Percentiles rank a stretch among this genome's conserved stretches.
Evolutionary conservation across 2,797 vertebrate species (phyloP).

Genomic region (Lerista edwardsae): DNA sequence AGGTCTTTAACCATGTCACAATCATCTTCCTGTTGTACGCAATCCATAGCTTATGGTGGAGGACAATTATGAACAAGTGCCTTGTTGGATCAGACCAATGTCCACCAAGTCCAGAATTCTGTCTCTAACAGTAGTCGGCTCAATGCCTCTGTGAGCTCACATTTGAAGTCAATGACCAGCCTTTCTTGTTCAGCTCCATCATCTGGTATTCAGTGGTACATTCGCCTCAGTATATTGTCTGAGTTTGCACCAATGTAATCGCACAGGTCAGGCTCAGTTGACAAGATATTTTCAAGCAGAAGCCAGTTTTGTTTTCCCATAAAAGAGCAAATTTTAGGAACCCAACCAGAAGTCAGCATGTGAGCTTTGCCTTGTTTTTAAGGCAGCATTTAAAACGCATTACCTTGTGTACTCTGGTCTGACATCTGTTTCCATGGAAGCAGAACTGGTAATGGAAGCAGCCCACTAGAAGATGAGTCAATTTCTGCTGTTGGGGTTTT

Average conservation of each 20-base stretch:
- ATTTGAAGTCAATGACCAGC: background rate
- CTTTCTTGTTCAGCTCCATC: background rate
- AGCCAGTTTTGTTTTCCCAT: background rate
- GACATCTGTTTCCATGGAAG: constrained; percentile 72
- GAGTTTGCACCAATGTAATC: constrained; percentile 4
- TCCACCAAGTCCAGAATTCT: background rate
- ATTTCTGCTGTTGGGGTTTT: constrained; percentile 48
- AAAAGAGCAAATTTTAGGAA: constrained; percentile 15
- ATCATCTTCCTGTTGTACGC: background rate
- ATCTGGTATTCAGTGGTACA: background rate
- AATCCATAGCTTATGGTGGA: background rate
- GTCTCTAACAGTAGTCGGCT: background rate
- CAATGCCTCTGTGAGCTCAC: background rate
- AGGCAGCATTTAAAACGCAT: constrained; percentile 55
- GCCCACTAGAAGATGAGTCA: constrained; percentile 62
- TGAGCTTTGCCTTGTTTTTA: constrained; percentile 53
- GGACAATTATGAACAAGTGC: background rate
- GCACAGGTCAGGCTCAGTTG: constrained; percentile 20
- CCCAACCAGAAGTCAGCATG: background rate
- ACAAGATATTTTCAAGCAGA: background rate
- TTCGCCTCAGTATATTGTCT: background rate
- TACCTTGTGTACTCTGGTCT: constrained; percentile 44
- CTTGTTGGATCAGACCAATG: background rate
- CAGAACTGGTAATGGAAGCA: constrained; percentile 59
- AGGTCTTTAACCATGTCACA: background rate